A percentile compares a stretch with the other conserved stretches of the same genome.
phyloP scores from a whole-genome alignment of 2,888 invertebrate genomes.

The Drosophila pseudotalamancana region DNA sequence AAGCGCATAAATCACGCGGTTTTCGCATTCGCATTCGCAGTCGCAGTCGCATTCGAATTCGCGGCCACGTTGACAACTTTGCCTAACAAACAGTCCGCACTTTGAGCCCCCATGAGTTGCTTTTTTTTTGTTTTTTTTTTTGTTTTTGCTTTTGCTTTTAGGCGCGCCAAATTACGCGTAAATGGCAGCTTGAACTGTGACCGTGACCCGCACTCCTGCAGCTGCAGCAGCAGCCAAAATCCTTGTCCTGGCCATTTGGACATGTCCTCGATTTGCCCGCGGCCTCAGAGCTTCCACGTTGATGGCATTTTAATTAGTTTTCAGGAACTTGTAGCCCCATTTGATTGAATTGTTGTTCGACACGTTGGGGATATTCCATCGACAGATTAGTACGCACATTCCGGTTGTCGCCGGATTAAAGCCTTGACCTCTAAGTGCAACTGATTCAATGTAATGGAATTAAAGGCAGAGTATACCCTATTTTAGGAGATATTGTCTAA shows the following conservation, averaged over 20 bases:
- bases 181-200: conserved; percentile 69
- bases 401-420: conserved; percentile 14
- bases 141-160: conserved; percentile 52
- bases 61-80: conserved; percentile 71
- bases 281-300: conserved; percentile 44
- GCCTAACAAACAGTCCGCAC: conserved; percentile 37
- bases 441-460: conserved; percentile 1
- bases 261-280: conserved; percentile 44
- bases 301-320: conserved; percentile 81
- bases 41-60: conserved; percentile 40
- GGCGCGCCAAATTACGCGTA: conserved; percentile 79
- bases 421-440: conserved; percentile 4
- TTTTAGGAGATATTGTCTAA: too few species aligned
- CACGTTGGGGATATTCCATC: conserved; percentile 8
- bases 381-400: conserved; percentile 35
- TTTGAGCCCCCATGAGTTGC: not conserved
- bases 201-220: not conserved
- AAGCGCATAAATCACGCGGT: conserved; percentile 81
- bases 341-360: conserved; percentile 70
- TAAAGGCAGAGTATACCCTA: not conserved
- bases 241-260: not conserved
- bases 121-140: conserved; percentile 4
- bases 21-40: conserved; percentile 48
- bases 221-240: too few species aligned
- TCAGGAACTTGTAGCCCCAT: conserved; percentile 65